These are phyloP conservation scores for Hanleya hanleyi DNA, from an alignment of 2,888 invertebrate genomes.

Conservation along the genomic window DNA sequence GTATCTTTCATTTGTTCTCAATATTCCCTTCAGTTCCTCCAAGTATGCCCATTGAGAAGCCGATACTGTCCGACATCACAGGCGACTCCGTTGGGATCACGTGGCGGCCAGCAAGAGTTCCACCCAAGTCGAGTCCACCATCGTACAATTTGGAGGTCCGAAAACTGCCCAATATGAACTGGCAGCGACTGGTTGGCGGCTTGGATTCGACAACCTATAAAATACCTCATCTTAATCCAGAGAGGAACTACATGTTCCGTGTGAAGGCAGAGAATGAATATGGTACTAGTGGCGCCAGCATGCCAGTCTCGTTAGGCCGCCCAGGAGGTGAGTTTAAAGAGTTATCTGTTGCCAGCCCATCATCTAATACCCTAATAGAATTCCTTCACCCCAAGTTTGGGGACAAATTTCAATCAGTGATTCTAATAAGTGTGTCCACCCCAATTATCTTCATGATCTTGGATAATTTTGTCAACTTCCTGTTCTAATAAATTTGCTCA, in stretches of 20 bases:
- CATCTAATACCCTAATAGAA: no score
- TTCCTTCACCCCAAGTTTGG: no score
- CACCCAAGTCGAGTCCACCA: slow-evolving; percentile 52
- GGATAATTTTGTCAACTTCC: no score
- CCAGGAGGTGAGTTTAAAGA: not conserved
- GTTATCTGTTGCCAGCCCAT: no score
- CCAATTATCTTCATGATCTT: no score
- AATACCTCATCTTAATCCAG: slow-evolving; percentile 81
- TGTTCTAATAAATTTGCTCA: no score
- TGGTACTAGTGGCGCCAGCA: slow-evolving; percentile 90
- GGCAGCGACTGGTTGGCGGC: slow-evolving; percentile 46
- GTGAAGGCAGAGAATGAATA: slow-evolving; percentile 96
- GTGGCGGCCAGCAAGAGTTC: slow-evolving; percentile 63
- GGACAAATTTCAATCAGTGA: no score
- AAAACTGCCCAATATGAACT: slow-evolving; percentile 12
- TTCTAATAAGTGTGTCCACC: no score
- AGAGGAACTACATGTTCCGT: slow-evolving; percentile 95
- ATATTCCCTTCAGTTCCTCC: slow-evolving; percentile 59
- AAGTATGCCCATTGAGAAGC: slow-evolving; percentile 68
- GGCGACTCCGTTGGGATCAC: slow-evolving; percentile 54
- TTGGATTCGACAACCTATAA: slow-evolving; percentile 60
- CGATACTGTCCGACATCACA: slow-evolving; percentile 54
- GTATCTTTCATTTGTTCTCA: no score
- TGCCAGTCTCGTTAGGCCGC: slow-evolving; percentile 12
- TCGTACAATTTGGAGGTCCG: slow-evolving; percentile 58